Base-by-base conservation (phyloP, 2,113 vertebrate genomes). In the Scartelaos histophorus region DNA sequence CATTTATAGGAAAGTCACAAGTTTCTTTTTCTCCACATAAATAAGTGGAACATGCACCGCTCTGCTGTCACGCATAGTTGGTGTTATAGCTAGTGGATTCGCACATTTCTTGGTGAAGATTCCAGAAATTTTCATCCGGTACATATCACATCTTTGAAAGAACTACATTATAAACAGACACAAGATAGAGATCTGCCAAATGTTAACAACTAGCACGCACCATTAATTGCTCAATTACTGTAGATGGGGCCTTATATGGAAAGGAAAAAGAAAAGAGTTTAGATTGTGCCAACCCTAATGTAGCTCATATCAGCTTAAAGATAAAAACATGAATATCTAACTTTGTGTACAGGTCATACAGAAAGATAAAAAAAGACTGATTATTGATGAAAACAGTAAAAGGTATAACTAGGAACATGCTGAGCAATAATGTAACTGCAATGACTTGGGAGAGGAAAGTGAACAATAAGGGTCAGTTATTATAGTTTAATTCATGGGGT, bases 21-120 rank as follows among this genome's bases (percentile, higher is more conserved):
- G 16, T 71, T 72, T 71, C 54, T 64, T 58, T 69, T 72, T 69
- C 60, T 46, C 75, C 69, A 75, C 74, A 80, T 53, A 67, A 66
- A 47, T 9, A 43, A 34, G 9, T 67, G n/a, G 34, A 67, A 15
- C 22, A 15, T 16, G 11, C 46, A 29, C 19, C 21, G 13, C 65
- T 74, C 64, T 10, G 46, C 46, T 22, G 6, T 29, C 47, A 54
- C 46, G 56, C 11, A 54, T 25, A 53, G 69, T 69, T 13, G 58
- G 57, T 34, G 24, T 61, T 29, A 16, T 4, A 61, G 58, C 34
- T 25, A 6, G 11, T 5, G 57, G 57, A 60, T 61, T 61, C 25
- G 9, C 25, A 34, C 22, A 15, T 25, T 13, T 58, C 21, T 25
- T 24, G 56, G 56, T 24, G 22, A 21, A 58, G 12, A 58, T 54